Evolutionary conservation across 2,888 invertebrate species (phyloP), one percentile per base, ranked within the genome.

Genomic region (Folsomia manolachei): DNA sequence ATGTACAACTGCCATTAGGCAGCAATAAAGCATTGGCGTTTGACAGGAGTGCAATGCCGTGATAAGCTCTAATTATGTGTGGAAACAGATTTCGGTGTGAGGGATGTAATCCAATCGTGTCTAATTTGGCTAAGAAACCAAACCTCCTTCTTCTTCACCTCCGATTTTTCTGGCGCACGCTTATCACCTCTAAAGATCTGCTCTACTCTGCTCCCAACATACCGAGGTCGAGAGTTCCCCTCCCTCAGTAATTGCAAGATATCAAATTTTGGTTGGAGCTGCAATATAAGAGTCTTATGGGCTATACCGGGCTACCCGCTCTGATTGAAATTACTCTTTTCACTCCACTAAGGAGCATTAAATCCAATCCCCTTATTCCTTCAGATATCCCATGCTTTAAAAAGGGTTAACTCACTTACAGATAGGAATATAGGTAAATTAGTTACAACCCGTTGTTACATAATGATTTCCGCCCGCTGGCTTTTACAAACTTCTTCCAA

Each of bases 1-100:
- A 51, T 51, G 51, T 51, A 51, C 18, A 51, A 18, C 51, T 51
- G 51, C 9, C 18, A 51, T n/a, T 39, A 39, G 60, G 7, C 4
- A 60, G 60, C 60, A 60, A 21, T 19, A 19, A 60, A 11, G 27
- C 26, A 67, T 67, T 52, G n/a, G 27, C 53, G 60, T 53, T 67
- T 67, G 53, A 56, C 53, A 67, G 27, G 56, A 56, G 19, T 21
- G 56, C n/a, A 24, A 27, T 67, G 67, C 25, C 67, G 67, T 67
- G 67, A 67, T 67, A 67, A 67, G 67, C 56, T 24, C 67, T 67
- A 56, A 56, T 67, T 66, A 66, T 52, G 65, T 66, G 52, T 66
- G 25, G 52, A 66, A 66, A 52, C 65, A 66, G 39, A 66, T 66
- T 66, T 52, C 24, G 65, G 19, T 66, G 65, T 66, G 65, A 66